phyloP scores from a whole-genome alignment of 2,888 invertebrate species.

The Clitarchus hookeri region DNA sequence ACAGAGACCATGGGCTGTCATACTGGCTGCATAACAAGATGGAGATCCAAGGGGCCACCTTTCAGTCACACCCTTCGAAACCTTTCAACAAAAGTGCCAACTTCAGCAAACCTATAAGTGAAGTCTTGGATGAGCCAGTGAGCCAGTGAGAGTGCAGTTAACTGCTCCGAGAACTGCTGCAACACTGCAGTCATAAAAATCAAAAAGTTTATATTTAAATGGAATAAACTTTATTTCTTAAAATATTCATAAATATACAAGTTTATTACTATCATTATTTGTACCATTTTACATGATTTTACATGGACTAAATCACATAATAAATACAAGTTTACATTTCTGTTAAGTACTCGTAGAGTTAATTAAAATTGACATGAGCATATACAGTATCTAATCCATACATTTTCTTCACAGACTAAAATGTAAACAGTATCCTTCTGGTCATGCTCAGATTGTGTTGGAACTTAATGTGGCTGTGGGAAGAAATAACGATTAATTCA shows the following conservation, averaged over 20 bases:
- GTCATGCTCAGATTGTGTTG: neutral
- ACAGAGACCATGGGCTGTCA: slow-evolving; percentile 17
- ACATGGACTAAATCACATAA: slow-evolving; percentile 28
- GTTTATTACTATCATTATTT: slow-evolving; percentile 38
- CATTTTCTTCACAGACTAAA: slow-evolving; percentile 12
- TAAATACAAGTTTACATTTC: slow-evolving; percentile 28
- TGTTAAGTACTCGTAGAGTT: slow-evolving; percentile 30
- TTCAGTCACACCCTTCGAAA: neutral
- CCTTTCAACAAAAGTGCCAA: slow-evolving; percentile 27
- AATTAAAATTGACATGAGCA: slow-evolving; percentile 30
- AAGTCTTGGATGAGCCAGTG: slow-evolving; percentile 26
- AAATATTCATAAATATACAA: slow-evolving; percentile 42
- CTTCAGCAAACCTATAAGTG: slow-evolving; percentile 26
- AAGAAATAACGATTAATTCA: neutral
- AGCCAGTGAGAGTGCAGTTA: neutral
- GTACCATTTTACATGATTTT: slow-evolving; percentile 40
- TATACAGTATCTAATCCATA: slow-evolving; percentile 16
- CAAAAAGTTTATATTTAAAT: slow-evolving; percentile 29
- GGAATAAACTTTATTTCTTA: slow-evolving; percentile 41
- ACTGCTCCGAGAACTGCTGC: neutral
- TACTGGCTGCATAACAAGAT: slow-evolving; percentile 26
- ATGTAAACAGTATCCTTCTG: neutral
- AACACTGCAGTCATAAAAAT: neutral
- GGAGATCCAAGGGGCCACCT: slow-evolving; percentile 18
- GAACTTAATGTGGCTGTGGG: neutral